Evolutionary conservation across 2,113 vertebrate species (phyloP).

Genomic region (Siphamia tubifer): DNA sequence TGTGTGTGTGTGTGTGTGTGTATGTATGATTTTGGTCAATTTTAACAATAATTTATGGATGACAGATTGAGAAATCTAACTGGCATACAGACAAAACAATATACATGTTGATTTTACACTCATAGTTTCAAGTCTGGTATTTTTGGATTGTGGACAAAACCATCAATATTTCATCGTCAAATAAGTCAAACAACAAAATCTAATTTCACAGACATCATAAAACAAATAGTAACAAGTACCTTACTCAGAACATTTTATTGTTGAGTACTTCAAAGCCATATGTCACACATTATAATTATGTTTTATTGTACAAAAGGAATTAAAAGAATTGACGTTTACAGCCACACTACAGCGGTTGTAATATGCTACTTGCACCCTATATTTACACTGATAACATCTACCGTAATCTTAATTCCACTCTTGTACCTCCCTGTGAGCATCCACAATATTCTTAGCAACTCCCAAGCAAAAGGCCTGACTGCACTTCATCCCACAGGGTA

Average conservation of each 20-base stretch:
- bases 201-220: constrained; percentile 11
- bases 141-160: constrained; percentile 9
- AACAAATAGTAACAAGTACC: constrained; percentile 20
- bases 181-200: constrained; percentile 2
- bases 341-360: constrained; percentile 43
- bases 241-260: constrained; percentile 7
- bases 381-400: constrained; percentile 56
- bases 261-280: constrained; percentile 9
- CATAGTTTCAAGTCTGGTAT: not conserved
- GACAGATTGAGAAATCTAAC: not conserved
- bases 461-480: constrained; percentile 30
- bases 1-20: not conserved
- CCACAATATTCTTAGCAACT: constrained; percentile 37
- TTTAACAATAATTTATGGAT: not conserved
- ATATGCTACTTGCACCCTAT: constrained; percentile 48
- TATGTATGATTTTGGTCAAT: not conserved
- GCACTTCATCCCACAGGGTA: constrained; percentile 52
- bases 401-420: constrained; percentile 46
- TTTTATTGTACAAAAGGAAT: constrained; percentile 42
- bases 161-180: constrained; percentile 36
- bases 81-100: not conserved
- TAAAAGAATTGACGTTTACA: constrained; percentile 35
- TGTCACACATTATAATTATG: constrained; percentile 26
- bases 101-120: not conserved
- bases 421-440: constrained; percentile 49